Evolutionary conservation across 2,888 invertebrate genomes (phyloP).

Genomic region (Idaea dimidiata): DNA sequence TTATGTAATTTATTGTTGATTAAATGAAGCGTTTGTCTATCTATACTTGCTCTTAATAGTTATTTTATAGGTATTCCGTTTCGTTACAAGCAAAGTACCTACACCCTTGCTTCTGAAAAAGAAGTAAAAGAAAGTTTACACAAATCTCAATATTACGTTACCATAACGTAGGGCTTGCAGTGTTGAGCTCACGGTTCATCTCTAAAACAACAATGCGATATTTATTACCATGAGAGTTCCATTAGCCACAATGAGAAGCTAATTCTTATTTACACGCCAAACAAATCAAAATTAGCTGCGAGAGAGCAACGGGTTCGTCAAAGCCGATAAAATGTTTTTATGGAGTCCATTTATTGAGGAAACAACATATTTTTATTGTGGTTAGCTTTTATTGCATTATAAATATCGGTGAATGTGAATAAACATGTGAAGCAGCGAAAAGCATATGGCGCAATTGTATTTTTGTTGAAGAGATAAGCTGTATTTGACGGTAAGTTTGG

Average conservation of each 20-base stretch:
- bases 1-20: no score
- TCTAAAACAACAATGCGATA: slow-evolving; percentile 21
- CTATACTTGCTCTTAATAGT: no score
- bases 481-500: no score
- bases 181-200: neutral
- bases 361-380: slow-evolving; percentile 46
- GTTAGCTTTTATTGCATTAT: slow-evolving; percentile 47
- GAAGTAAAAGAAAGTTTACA: no score
- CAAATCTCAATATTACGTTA: neutral
- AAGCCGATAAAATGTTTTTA: slow-evolving; percentile 43
- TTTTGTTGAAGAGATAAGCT: slow-evolving; percentile 26
- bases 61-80: no score
- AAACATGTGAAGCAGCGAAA: slow-evolving; percentile 29
- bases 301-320: slow-evolving; percentile 34
- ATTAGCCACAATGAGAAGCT: slow-evolving; percentile 40
- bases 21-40: no score
- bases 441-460: slow-evolving; percentile 30
- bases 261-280: slow-evolving; percentile 46
- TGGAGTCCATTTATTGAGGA: slow-evolving; percentile 38
- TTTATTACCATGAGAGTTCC: slow-evolving; percentile 35
- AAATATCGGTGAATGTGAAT: slow-evolving; percentile 46
- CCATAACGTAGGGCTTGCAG: neutral
- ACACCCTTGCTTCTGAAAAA: no score
- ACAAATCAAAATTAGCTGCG: slow-evolving; percentile 45
- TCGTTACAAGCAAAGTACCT: no score